Evolutionary conservation across 2,888 invertebrate species (phyloP).

Genomic region (Luperina nickerlii): DNA sequence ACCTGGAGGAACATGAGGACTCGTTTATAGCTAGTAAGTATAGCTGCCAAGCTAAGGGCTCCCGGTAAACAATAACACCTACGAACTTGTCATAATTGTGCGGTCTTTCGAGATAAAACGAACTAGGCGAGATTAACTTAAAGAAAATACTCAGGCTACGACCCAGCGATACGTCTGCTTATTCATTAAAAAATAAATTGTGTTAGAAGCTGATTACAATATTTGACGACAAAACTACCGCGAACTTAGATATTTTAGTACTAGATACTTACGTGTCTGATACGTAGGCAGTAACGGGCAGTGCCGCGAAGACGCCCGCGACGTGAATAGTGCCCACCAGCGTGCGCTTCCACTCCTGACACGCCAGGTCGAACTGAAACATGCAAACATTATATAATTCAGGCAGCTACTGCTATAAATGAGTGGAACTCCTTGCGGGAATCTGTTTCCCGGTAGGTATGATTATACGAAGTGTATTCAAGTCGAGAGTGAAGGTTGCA

Average conservation of each 20-base stretch:
- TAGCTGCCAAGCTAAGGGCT: not conserved
- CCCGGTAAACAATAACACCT: not conserved
- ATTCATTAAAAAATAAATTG: not conserved
- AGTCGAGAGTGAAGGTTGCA: not conserved
- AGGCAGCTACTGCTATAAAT: no score
- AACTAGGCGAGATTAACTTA: not conserved
- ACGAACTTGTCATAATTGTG: not conserved
- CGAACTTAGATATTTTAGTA: not conserved
- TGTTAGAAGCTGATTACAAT: not conserved
- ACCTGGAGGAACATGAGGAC: slow-evolving; percentile 66
- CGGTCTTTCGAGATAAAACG: not conserved
- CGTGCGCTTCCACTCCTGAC: slow-evolving; percentile 89
- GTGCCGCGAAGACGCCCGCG: slow-evolving; percentile 88
- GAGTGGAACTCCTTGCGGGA: not conserved
- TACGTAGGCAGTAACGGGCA: slow-evolving; percentile 88
- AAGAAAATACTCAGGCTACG: not conserved
- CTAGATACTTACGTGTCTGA: slow-evolving; percentile 87
- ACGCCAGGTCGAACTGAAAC: slow-evolving; percentile 84
- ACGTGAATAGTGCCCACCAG: slow-evolving; percentile 90
- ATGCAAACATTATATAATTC: not conserved
- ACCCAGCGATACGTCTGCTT: no score
- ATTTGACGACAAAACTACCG: not conserved
- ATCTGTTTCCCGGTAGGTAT: not conserved
- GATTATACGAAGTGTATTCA: not conserved
- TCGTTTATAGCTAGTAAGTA: not conserved